Percentiles rank a stretch among this genome's conserved stretches.
Evolutionary conservation across 2,113 vertebrate genomes (phyloP).

Genomic region (Pycnonotus jocosus): DNA sequence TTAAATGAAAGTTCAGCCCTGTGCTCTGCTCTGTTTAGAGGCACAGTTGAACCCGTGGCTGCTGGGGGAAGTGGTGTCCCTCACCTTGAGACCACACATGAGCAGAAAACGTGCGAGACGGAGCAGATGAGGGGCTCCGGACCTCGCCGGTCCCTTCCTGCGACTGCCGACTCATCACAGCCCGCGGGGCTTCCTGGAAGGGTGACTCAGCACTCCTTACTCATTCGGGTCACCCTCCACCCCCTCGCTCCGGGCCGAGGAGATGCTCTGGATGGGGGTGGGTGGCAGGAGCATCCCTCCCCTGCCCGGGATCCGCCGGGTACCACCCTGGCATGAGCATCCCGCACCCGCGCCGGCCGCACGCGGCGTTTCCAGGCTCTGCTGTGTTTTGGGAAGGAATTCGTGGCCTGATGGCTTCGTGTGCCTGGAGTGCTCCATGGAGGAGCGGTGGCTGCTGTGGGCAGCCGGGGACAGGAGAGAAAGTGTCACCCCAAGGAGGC

Average conservation of each 20-base stretch:
- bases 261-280: fast-evolving
- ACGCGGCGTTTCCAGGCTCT: fast-evolving
- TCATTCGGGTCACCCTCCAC: background rate
- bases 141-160: background rate
- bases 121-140: background rate
- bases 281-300: background rate
- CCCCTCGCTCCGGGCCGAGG: background rate
- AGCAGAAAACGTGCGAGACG: fast-evolving
- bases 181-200: constrained; percentile 17
- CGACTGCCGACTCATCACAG: background rate
- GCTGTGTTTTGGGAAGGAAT: background rate
- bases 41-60: fast-evolving
- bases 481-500: background rate
- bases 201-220: constrained; percentile 50
- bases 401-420: background rate
- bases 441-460: background rate
- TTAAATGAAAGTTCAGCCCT: background rate
- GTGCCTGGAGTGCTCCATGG: background rate
- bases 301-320: fast-evolving
- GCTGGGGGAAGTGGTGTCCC: fast-evolving
- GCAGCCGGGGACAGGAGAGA: background rate
- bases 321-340: background rate
- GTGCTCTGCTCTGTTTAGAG: fast-evolving
- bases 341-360: fast-evolving
- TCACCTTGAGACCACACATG: background rate